Evolutionary conservation across 2,888 invertebrate genomes (phyloP).

Genomic region (Zygogramma bicolorata): DNA sequence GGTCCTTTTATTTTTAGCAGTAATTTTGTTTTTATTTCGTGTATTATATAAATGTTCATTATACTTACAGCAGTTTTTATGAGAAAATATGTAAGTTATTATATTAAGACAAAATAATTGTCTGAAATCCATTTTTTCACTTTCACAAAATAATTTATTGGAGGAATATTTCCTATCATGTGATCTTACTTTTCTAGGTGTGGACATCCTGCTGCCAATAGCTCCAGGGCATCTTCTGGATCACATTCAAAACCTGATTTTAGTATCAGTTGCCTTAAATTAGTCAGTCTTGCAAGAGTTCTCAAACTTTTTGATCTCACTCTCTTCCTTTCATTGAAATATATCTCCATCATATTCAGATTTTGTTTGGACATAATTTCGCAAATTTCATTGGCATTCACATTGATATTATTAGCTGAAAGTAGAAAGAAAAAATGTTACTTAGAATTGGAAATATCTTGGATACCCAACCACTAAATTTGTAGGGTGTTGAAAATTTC

Average conservation of each 20-base stretch:
- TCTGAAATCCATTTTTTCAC: no score
- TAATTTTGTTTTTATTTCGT: no score
- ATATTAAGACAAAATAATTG: no score
- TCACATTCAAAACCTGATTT: conserved; percentile 54
- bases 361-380: conserved; percentile 54
- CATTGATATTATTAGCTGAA: conserved; percentile 54
- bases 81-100: no score
- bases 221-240: conserved; percentile 57
- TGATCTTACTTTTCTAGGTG: conserved; percentile 52
- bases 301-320: conserved; percentile 53
- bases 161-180: background rate
- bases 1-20: no score
- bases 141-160: background rate
- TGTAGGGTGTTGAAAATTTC: no score
- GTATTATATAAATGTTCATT: no score
- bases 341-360: conserved; percentile 49
- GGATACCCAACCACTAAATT: no score
- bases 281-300: conserved; percentile 53
- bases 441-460: no score
- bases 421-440: conserved; percentile 20
- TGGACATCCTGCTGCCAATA: conserved; percentile 56
- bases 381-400: conserved; percentile 55
- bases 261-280: conserved; percentile 52
- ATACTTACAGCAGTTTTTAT: no score
- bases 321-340: conserved; percentile 54